Conservation (phyloP, 2,797 vertebrate genomes). For the Atherinosoma microstoma region DNA sequence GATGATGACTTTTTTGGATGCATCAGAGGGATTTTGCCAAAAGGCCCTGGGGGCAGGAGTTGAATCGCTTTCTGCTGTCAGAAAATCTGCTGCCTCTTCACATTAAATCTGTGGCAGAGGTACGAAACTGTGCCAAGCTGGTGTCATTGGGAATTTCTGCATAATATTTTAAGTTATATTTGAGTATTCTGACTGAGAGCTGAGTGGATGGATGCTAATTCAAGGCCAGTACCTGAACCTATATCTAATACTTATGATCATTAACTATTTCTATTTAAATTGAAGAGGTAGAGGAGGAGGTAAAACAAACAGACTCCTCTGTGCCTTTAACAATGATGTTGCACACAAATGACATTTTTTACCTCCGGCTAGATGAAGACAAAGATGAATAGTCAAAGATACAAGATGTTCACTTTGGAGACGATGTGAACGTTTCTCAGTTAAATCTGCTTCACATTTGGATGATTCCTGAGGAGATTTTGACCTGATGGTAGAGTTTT, state of each 20-base stretch:
- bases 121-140: slow-evolving; percentile 3
- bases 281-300: too few relatives aligned
- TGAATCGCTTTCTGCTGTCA: slow-evolving; percentile 33
- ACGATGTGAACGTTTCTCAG: too few relatives aligned
- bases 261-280: not conserved
- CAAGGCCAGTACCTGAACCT: not conserved
- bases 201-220: slow-evolving; percentile 5
- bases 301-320: too few relatives aligned
- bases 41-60: not conserved
- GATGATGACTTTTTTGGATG: slow-evolving; percentile 40
- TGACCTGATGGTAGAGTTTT: too few relatives aligned
- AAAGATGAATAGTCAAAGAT: too few relatives aligned
- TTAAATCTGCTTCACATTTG: too few relatives aligned
- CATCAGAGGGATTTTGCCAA: slow-evolving; percentile 20
- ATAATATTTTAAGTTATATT: slow-evolving; percentile 3
- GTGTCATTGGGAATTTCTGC: slow-evolving; percentile 11
- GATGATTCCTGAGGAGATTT: too few relatives aligned
- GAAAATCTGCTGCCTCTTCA: slow-evolving; percentile 24
- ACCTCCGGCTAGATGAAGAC: too few relatives aligned
- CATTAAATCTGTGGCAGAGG: not conserved
- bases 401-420: too few relatives aligned
- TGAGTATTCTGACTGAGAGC: not conserved
- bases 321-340: too few relatives aligned
- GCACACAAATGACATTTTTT: too few relatives aligned
- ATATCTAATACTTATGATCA: not conserved